Conservation (phyloP, 2,797 vertebrate species). For the Hybognathus amarus region DNA sequence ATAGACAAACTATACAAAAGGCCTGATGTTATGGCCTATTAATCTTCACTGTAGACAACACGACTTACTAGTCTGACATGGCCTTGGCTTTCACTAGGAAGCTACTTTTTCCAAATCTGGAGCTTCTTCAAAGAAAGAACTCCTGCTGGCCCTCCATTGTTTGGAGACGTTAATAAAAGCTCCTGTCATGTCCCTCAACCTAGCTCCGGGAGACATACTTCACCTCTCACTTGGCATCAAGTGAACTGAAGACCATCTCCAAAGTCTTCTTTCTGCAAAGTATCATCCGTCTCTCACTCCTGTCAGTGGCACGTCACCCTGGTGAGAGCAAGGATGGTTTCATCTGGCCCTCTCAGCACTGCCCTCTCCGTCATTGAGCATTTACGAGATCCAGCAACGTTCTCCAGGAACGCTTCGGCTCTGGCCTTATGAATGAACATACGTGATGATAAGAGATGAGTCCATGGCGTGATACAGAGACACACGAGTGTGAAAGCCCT, state of each 20-base stretch:
- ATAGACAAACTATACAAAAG: constrained; percentile 60
- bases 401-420: constrained; percentile 51
- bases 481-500: constrained; percentile 37
- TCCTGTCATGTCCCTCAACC: constrained; percentile 73
- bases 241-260: constrained; percentile 69
- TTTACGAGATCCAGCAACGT: constrained; percentile 62
- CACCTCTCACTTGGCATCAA: constrained; percentile 70
- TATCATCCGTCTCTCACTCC: constrained; percentile 72
- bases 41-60: constrained; percentile 76
- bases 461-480: constrained; percentile 55
- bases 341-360: constrained; percentile 73
- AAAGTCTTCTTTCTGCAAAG: constrained; percentile 77
- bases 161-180: constrained; percentile 76
- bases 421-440: constrained; percentile 54
- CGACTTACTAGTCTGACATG: constrained; percentile 75
- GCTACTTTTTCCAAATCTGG: constrained; percentile 71
- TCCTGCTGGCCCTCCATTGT: constrained; percentile 64
- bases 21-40: constrained; percentile 72
- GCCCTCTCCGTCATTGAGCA: constrained; percentile 65
- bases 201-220: constrained; percentile 71
- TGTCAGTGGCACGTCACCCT: constrained; percentile 66
- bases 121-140: constrained; percentile 77
- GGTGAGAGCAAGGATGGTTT: constrained; percentile 70
- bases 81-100: constrained; percentile 74
- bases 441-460: constrained; percentile 66